These are phyloP conservation scores for Poecile montanus DNA, from an alignment of 2,797 vertebrate species.

Conservation along the genomic window DNA sequence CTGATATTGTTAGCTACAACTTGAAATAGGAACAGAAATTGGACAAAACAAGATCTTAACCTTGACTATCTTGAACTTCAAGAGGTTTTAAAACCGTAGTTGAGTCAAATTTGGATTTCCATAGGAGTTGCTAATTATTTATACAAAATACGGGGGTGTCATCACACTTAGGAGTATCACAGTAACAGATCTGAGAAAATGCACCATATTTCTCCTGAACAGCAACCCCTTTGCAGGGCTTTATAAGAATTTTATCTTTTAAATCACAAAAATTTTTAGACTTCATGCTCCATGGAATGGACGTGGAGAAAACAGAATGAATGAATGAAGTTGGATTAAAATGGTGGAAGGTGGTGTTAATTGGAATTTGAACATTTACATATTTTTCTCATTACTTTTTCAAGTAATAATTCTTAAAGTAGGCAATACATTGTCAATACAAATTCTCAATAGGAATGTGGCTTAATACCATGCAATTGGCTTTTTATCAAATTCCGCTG, in stretches of 20 bases:
- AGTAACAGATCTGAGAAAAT: neutral
- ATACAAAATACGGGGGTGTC: neutral
- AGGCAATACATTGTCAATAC: slow-evolving; percentile 68
- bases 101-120: neutral
- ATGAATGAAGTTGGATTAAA: neutral
- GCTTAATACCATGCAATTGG: slow-evolving; percentile 73
- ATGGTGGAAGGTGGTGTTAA: neutral
- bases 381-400: slow-evolving; percentile 31
- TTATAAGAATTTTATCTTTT: neutral
- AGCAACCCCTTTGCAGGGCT: neutral
- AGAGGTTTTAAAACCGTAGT: neutral
- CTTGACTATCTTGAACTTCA: neutral
- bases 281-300: neutral
- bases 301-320: neutral
- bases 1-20: neutral
- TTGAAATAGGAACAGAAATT: neutral
- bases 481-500: slow-evolving; percentile 72
- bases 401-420: slow-evolving; percentile 43
- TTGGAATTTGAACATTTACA: neutral
- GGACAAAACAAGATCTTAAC: neutral
- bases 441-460: slow-evolving; percentile 71
- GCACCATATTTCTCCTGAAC: neutral
- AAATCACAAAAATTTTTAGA: neutral
- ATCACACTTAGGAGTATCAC: neutral
- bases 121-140: neutral